These are phyloP conservation scores for Vollenhovia emeryi DNA, from an alignment of 1,140 invertebrate genomes.

Conservation along the genomic window DNA sequence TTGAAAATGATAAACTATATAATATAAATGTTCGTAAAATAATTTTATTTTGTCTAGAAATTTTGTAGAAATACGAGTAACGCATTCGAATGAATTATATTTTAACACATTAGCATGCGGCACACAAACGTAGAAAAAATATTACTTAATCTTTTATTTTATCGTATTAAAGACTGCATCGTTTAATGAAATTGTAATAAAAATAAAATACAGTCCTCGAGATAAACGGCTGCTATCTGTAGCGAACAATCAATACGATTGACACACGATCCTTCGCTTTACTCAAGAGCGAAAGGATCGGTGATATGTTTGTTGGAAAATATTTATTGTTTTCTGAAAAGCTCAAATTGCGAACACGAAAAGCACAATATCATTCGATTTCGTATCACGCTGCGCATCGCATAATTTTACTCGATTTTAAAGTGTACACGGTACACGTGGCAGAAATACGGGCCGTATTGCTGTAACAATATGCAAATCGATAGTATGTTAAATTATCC, in stretches of 20 bases:
- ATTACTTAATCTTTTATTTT: neutral
- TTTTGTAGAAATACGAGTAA: neutral
- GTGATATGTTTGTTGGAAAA: neutral
- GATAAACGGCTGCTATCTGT: neutral
- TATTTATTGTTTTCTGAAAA: conserved; percentile 17
- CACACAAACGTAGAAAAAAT: too few species aligned
- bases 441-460: neutral
- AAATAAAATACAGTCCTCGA: neutral
- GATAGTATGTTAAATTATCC: neutral
- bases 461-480: neutral
- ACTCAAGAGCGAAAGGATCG: neutral
- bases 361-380: neutral
- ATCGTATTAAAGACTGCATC: neutral
- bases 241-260: neutral
- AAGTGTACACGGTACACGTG: neutral
- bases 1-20: neutral
- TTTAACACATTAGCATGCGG: neutral
- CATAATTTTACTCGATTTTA: conserved; percentile 21
- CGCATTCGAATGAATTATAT: neutral
- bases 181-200: neutral
- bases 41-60: neutral
- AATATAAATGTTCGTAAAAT: neutral
- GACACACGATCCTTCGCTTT: neutral
- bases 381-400: neutral
- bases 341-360: neutral